phyloP scores from a whole-genome alignment of 1,140 invertebrate genomes.

The Protaetia brevitarsis region DNA sequence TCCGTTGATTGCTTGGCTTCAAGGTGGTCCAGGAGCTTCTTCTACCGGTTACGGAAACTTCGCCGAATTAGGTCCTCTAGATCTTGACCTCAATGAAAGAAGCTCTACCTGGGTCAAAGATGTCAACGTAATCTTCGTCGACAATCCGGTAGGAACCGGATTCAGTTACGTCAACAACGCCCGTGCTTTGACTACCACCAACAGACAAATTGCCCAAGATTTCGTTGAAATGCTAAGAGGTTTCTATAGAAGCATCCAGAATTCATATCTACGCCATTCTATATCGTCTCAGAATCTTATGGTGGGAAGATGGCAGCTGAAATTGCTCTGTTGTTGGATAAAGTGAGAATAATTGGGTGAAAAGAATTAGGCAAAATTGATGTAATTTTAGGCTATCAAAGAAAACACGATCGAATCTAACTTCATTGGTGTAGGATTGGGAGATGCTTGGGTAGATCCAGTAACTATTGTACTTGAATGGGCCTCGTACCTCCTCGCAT shows the following conservation, averaged over 20 bases:
- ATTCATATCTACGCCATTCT: constrained; percentile 83
- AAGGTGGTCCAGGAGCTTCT: constrained; percentile 66
- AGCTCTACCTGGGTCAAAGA: too few relatives aligned
- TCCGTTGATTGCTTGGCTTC: constrained; percentile 68
- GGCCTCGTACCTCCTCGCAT: too few relatives aligned
- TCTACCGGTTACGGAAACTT: constrained; percentile 79
- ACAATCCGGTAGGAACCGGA: constrained; percentile 85
- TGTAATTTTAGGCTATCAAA: constrained; percentile 75
- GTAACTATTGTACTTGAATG: too few relatives aligned
- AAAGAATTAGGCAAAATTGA: constrained; percentile 72
- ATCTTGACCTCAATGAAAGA: too few relatives aligned
- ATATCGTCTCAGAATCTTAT: constrained; percentile 85
- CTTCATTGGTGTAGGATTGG: too few relatives aligned
- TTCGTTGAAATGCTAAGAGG: constrained; percentile 66
- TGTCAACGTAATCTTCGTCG: too few relatives aligned
- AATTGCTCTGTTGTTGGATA: constrained; percentile 62
- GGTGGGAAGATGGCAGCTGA: constrained; percentile 87
- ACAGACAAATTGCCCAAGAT: constrained; percentile 72
- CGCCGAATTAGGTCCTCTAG: too few relatives aligned
- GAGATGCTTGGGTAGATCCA: too few relatives aligned
- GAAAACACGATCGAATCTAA: too few relatives aligned
- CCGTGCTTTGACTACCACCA: constrained; percentile 57
- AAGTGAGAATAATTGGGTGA: constrained; percentile 62
- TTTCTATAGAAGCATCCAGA: constrained; percentile 60
- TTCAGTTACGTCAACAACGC: constrained; percentile 72